Evolutionary conservation across 2,888 invertebrate species (phyloP).

Genomic region (Eupithecia tripunctaria): DNA sequence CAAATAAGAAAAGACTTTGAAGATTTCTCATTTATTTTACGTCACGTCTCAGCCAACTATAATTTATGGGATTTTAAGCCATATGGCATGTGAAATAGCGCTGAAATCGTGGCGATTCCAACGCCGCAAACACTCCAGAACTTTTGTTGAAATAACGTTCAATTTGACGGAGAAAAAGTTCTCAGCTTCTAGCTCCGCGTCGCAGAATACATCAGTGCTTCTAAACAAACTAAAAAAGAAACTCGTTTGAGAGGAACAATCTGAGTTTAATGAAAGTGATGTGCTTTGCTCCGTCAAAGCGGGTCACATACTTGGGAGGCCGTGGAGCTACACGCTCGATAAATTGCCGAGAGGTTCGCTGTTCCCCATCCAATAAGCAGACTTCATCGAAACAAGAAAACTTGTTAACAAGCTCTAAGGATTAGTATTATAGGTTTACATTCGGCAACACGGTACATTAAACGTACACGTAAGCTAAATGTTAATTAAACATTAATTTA

Average conservation of each 20-base stretch:
- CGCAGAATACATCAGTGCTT: conserved; percentile 48
- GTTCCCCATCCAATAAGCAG: conserved; percentile 2
- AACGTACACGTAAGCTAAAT: not conserved
- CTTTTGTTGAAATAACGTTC: conserved; percentile 44
- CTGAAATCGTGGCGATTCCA: conserved; percentile 41
- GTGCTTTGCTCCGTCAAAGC: conserved; percentile 25
- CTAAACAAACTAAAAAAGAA: conserved; percentile 42
- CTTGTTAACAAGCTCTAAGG: not conserved
- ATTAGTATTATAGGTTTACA: not conserved
- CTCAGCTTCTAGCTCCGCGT: conserved; percentile 36
- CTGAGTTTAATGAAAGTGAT: conserved; percentile 42
- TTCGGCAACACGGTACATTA: not conserved
- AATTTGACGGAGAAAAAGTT: conserved; percentile 47
- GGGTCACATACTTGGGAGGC: conserved; percentile 27
- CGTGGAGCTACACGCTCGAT: conserved; percentile 23
- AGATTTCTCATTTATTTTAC: conserved; percentile 51
- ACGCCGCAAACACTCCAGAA: conserved; percentile 41
- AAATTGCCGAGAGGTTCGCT: conserved; percentile 9
- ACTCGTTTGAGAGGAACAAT: conserved; percentile 24
- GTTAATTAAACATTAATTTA: not conserved
- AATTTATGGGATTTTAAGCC: conserved; percentile 46
- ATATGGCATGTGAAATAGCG: conserved; percentile 44
- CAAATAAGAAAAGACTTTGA: conserved; percentile 44
- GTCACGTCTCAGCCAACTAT: conserved; percentile 42
- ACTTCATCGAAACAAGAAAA: not conserved